Percentiles rank a stretch among this genome's conserved stretches.
Evolutionary conservation across 2,888 invertebrate genomes (phyloP).

Genomic region (Lordiphosa fenestrarum): DNA sequence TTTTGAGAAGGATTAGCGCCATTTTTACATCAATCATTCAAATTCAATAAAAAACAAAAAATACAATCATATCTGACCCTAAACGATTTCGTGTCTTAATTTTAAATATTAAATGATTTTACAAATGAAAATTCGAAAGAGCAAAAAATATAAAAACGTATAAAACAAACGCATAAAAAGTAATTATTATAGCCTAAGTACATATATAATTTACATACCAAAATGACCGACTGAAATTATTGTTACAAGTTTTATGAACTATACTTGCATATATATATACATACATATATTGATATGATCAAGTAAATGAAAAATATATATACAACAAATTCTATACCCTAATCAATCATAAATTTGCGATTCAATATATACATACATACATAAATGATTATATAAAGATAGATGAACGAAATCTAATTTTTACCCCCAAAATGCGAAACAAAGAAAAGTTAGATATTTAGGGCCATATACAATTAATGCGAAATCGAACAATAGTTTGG

Average conservation of each 20-base stretch:
- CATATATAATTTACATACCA: constrained; percentile 66
- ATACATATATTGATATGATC: constrained; percentile 73
- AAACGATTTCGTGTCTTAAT: constrained; percentile 69
- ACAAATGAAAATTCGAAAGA: constrained; percentile 31
- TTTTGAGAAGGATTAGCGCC: constrained; percentile 19
- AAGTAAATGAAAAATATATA: constrained; percentile 64
- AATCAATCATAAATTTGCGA: constrained; percentile 69
- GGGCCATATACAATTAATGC: constrained; percentile 54
- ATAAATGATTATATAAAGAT: constrained; percentile 46
- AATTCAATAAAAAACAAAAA: constrained; percentile 23
- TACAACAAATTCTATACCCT: constrained; percentile 61
- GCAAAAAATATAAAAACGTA: constrained; percentile 26
- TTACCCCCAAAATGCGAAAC: constrained; percentile 2
- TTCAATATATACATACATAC: constrained; percentile 54
- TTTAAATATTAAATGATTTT: constrained; percentile 57
- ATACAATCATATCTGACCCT: constrained; percentile 65
- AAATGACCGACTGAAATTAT: constrained; percentile 78
- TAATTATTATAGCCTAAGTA: constrained; percentile 61
- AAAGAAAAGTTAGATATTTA: constrained; percentile 44
- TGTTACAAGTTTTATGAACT: constrained; percentile 77
- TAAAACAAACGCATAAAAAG: constrained; percentile 34
- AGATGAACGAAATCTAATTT: constrained; percentile 52
- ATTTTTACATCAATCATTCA: constrained; percentile 56
- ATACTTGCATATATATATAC: constrained; percentile 66
- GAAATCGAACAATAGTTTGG: constrained; percentile 55